Conservation (phyloP, 2,888 invertebrate species). For the Idaea straminata region DNA sequence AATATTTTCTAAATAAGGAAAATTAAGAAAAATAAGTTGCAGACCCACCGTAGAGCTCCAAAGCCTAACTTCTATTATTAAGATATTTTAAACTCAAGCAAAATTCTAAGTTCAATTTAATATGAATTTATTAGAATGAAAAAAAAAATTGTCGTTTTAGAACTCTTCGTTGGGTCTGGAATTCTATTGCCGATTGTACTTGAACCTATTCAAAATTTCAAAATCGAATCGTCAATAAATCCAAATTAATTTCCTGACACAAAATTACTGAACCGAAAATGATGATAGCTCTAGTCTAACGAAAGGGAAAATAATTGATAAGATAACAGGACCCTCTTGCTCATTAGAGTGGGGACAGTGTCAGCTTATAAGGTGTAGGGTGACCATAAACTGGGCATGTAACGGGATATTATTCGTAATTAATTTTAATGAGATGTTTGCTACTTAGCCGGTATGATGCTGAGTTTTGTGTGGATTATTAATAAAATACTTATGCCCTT, state of each 20-base stretch:
- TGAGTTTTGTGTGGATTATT: background rate
- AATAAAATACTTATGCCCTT: background rate
- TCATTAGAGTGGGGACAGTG: conserved; percentile 11
- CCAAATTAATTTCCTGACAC: background rate
- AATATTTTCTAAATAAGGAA: too few relatives aligned
- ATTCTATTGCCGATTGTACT: background rate
- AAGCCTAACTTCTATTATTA: too few relatives aligned
- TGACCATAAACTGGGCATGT: background rate
- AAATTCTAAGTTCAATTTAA: too few relatives aligned
- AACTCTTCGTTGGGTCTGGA: too few relatives aligned
- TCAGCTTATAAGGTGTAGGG: conserved; percentile 4
- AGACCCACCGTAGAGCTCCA: too few relatives aligned
- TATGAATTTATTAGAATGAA: too few relatives aligned
- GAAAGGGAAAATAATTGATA: conserved; percentile 27
- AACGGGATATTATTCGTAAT: background rate
- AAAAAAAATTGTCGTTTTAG: too few relatives aligned
- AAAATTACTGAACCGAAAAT: conserved; percentile 20
- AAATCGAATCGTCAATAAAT: background rate
- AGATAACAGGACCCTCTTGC: conserved; percentile 15
- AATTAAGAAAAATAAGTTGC: too few relatives aligned
- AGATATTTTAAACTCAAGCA: too few relatives aligned
- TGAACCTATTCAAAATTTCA: background rate
- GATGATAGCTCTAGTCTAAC: conserved; percentile 18
- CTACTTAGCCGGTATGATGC: background rate
- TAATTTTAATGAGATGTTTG: conserved; percentile 1